Conservation (phyloP, 2,888 invertebrate genomes). For the Orthosia incerta region DNA sequence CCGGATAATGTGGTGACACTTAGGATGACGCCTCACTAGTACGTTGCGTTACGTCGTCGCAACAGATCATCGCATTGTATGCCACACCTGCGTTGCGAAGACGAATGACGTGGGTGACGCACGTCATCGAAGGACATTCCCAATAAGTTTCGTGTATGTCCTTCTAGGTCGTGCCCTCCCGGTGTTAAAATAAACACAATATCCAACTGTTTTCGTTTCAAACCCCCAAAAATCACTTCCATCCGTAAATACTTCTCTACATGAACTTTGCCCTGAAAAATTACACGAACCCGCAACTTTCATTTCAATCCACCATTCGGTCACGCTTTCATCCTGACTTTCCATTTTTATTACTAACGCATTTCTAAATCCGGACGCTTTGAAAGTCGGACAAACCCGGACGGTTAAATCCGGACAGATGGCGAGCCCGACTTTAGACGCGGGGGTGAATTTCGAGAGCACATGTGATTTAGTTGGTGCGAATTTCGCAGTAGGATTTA, state of each 20-base stretch:
- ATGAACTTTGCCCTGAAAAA: background rate
- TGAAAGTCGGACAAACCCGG: conserved; percentile 48
- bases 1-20: no score
- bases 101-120: no score
- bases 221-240: background rate
- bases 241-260: background rate
- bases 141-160: no score
- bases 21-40: no score
- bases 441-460: conserved; percentile 49
- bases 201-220: background rate
- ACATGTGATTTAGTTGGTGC: conserved; percentile 55
- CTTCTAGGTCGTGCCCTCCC: no score
- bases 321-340: conserved; percentile 42
- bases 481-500: conserved; percentile 53
- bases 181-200: no score
- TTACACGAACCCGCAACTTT: conserved; percentile 4
- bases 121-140: no score
- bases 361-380: conserved; percentile 56
- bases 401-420: conserved; percentile 64
- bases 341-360: conserved; percentile 62
- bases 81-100: no score
- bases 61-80: no score
- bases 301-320: conserved; percentile 40
- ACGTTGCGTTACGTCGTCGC: no score
- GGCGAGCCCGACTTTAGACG: conserved; percentile 59